These are phyloP conservation scores for Drosophila truncata DNA, from an alignment of 1,140 invertebrate species.

Conservation along the genomic window DNA sequence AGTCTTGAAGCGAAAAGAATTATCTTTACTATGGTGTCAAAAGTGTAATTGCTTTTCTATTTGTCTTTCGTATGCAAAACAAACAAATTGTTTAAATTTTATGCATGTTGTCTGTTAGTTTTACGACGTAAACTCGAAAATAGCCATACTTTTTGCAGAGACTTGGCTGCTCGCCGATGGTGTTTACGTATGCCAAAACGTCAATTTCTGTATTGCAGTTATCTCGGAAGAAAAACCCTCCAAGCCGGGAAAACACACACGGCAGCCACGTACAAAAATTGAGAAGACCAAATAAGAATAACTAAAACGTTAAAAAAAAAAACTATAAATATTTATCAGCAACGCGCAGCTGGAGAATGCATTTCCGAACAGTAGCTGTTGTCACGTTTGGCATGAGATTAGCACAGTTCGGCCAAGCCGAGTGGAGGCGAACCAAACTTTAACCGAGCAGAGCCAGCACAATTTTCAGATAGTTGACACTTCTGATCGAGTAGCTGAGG, in stretches of 20 bases:
- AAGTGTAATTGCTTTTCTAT: constrained; percentile 47
- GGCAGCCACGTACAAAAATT: constrained; percentile 13
- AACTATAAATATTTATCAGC: constrained; percentile 45
- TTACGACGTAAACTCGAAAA: constrained; percentile 37
- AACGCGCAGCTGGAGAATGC: constrained; percentile 31
- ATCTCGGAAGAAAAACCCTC: constrained; percentile 4
- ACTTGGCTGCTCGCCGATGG: constrained; percentile 2
- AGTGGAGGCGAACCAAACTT: constrained; percentile 16
- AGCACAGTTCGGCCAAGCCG: constrained; percentile 36
- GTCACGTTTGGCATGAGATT: constrained; percentile 74
- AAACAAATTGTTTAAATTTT: constrained; percentile 6
- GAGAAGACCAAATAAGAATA: constrained; percentile 22
- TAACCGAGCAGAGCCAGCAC: constrained; percentile 17
- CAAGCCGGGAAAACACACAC: constrained; percentile 8
- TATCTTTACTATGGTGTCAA: constrained; percentile 20
- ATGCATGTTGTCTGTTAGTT: constrained; percentile 33
- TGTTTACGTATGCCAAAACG: constrained; percentile 20
- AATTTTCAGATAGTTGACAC: constrained; percentile 42
- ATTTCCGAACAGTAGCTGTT: constrained; percentile 36
- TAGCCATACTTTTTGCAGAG: neutral
- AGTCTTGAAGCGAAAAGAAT: neutral
- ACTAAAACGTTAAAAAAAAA: constrained; percentile 16
- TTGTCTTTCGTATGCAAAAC: constrained; percentile 5
- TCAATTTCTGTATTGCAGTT: constrained; percentile 5
- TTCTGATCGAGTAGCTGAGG: constrained; percentile 23